Evolutionary conservation across 2,113 vertebrate genomes (phyloP).

Genomic region (Hyperopisus bebe): DNA sequence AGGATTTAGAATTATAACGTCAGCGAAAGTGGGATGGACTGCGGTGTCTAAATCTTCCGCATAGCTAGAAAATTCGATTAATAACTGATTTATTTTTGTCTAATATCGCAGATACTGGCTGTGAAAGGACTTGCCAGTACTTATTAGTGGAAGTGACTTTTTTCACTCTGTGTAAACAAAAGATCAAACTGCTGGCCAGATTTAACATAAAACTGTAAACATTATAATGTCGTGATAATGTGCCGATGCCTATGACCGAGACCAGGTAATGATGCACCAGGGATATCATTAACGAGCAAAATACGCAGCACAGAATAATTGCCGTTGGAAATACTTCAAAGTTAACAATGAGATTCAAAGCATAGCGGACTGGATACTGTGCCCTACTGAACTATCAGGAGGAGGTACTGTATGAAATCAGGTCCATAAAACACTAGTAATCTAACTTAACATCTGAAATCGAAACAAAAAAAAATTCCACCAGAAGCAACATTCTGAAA

Average conservation of each 20-base stretch:
- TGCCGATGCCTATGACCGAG: neutral
- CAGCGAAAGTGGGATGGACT: too few species aligned
- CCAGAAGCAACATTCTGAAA: neutral
- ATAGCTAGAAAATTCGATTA: too few species aligned
- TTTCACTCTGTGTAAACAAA: too few species aligned
- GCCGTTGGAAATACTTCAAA: neutral
- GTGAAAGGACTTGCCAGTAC: too few species aligned
- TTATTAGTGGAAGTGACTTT: too few species aligned
- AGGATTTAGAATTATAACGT: too few species aligned
- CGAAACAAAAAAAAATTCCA: neutral
- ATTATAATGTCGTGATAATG: neutral
- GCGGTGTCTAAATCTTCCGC: too few species aligned
- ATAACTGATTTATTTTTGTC: too few species aligned
- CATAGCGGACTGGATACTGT: neutral
- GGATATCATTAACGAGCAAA: neutral
- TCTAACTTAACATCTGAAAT: neutral
- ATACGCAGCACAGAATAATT: neutral
- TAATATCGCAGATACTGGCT: too few species aligned
- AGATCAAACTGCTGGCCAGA: too few species aligned
- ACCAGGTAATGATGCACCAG: neutral
- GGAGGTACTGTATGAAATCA: neutral
- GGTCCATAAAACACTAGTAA: neutral
- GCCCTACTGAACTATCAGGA: neutral
- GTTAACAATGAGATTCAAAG: neutral
- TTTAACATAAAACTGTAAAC: too few species aligned